Evolutionary conservation across 2,113 vertebrate genomes (phyloP).

Genomic region (Austrofundulus limnaeus): DNA sequence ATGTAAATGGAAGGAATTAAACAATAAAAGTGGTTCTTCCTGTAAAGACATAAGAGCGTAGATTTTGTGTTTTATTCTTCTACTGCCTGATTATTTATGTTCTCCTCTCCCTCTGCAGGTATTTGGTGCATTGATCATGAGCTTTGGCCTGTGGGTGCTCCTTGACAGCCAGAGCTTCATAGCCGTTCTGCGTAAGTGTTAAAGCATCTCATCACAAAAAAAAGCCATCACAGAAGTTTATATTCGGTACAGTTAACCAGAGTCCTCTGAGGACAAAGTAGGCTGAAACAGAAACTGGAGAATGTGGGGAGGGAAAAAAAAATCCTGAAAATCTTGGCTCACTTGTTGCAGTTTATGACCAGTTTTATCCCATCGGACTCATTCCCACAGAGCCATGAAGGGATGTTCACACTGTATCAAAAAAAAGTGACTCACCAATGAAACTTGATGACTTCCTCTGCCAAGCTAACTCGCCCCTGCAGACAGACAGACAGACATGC

Average conservation of each 20-base stretch:
- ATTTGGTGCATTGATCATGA: slow-evolving; percentile 90
- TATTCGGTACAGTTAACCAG: slow-evolving; percentile 13
- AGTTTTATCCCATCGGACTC: slow-evolving; percentile 15
- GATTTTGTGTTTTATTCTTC: slow-evolving; percentile 13
- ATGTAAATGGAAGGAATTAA: slow-evolving; percentile 26
- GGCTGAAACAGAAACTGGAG: slow-evolving; percentile 1
- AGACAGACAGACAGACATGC: slow-evolving; percentile 9
- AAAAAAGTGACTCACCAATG: slow-evolving; percentile 33
- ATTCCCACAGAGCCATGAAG: slow-evolving; percentile 24
- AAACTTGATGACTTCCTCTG: slow-evolving; percentile 29
- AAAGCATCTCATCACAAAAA: slow-evolving; percentile 4
- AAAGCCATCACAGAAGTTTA: neutral
- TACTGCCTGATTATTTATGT: slow-evolving; percentile 15
- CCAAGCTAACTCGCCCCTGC: neutral
- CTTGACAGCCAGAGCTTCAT: slow-evolving; percentile 92
- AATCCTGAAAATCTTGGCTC: slow-evolving; percentile 22
- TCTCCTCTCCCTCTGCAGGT: slow-evolving; percentile 74
- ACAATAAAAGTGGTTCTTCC: neutral
- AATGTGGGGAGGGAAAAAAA: neutral
- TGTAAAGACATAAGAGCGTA: slow-evolving; percentile 5
- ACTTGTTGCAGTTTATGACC: slow-evolving; percentile 13
- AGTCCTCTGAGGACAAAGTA: neutral
- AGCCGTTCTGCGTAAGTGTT: slow-evolving; percentile 85
- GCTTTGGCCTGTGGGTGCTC: slow-evolving; percentile 93
- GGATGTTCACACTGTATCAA: slow-evolving; percentile 31